A percentile compares a stretch with the other conserved stretches of the same genome.
These are phyloP conservation scores for Rousettus madagascariensis DNA, from an alignment of 2,797 vertebrate genomes.

Conservation along the genomic window DNA sequence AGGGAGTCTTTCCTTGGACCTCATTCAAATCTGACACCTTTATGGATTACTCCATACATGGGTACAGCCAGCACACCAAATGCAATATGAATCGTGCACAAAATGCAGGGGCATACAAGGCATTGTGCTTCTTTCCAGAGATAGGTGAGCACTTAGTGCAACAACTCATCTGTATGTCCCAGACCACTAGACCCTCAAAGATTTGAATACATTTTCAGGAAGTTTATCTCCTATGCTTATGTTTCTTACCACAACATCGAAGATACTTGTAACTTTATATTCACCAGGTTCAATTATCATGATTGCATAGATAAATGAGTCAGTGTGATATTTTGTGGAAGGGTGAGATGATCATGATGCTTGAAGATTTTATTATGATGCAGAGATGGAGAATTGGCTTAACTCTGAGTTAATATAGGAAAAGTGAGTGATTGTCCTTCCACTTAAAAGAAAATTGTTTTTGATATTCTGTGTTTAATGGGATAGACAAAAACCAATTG, in stretches of 20 bases:
- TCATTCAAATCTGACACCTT: neutral
- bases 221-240: neutral
- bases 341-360: neutral
- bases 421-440: neutral
- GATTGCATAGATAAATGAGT: neutral
- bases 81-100: neutral
- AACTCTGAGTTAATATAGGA: neutral
- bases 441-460: neutral
- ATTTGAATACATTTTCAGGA: neutral
- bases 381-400: neutral
- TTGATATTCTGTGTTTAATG: neutral
- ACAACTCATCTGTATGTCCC: neutral
- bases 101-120: neutral
- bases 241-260: neutral
- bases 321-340: neutral
- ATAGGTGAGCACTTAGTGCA: neutral
- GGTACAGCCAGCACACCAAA: neutral
- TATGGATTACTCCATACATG: neutral
- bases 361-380: slow-evolving; percentile 30
- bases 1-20: fast-evolving
- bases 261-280: neutral
- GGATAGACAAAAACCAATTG: neutral
- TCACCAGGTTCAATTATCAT: neutral
- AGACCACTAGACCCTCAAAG: neutral
- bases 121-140: neutral